phyloP scores from a whole-genome alignment of 2,113 vertebrate species.

The Pavo muticus region DNA sequence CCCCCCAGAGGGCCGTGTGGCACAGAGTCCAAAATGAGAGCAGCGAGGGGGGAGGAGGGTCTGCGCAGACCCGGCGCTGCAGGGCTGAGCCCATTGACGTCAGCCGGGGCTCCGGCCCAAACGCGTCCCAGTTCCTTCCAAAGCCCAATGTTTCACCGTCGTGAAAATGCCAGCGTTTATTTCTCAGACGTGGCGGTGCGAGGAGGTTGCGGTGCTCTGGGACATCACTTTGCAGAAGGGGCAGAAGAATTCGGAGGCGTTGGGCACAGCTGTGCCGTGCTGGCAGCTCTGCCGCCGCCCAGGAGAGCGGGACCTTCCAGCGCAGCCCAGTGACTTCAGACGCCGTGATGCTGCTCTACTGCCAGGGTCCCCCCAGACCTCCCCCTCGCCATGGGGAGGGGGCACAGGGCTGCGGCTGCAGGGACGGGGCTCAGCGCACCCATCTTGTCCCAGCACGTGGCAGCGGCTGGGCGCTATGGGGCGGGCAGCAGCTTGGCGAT shows the following conservation, averaged over 20 bases:
- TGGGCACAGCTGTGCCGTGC: background rate
- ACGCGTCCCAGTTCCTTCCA: constrained; percentile 9
- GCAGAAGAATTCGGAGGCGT: background rate
- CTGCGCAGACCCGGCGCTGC: fast-evolving
- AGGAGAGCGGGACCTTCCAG: background rate
- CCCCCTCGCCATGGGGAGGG: fast-evolving
- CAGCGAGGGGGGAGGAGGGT: fast-evolving
- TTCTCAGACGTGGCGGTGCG: background rate
- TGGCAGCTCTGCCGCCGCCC: background rate
- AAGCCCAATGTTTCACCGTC: background rate
- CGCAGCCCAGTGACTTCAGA: background rate
- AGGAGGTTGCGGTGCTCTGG: background rate
- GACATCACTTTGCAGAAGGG: background rate
- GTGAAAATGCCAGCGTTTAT: constrained; percentile 38
- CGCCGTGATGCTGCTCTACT: background rate
- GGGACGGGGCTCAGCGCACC: background rate
- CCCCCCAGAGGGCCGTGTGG: background rate
- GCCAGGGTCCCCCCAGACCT: background rate
- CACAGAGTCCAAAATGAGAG: background rate
- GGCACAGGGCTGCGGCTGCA: background rate
- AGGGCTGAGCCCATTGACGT: background rate
- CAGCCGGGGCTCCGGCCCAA: constrained; percentile 4
- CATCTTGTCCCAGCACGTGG: background rate
- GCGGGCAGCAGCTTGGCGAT: constrained; percentile 76
- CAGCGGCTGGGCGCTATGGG: background rate